Base-by-base conservation (phyloP, 2,888 invertebrate species). In the Yponomeuta cagnagella region DNA sequence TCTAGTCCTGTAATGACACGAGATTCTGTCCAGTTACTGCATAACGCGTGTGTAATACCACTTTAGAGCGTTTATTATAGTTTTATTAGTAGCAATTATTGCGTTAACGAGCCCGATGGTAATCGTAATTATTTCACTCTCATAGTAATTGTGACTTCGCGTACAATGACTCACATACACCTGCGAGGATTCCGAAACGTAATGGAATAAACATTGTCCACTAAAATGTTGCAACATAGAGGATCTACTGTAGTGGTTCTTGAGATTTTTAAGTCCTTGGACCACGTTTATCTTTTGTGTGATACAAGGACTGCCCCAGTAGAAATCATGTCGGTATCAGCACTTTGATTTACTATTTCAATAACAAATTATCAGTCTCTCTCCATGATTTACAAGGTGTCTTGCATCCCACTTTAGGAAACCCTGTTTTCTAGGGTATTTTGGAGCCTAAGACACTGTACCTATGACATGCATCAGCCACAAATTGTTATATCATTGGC, bases 101-200 rank as follows among this genome's bases (percentile, higher is more conserved):
- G 80, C 80, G 82, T 81, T 80, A 80, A 81, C 80, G 80, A 78
- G 78, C 80, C 77, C 79, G 80, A 83, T 82, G 80, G 77, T 73
- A 74, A 80, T 82, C 81, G 75, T 82, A 83, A 87, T 86, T 81
- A 80, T 80, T 79, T 79, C 77, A 79, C 81, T 79, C 80, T 80
- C 79, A 74, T 73, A 30, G 33, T 70, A 73, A 72, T 72, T 73
- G 72, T 74, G 72, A 72, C 30, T 33, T 65, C 12, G 65, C 65
- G 65, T 33, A 65, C 65, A 65, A 65, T 31, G 65, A 65, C 31
- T 65, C 31, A 65, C 33, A 33, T 8, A 43, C 52, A 15, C 52
- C 52, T 58, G 52, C 52, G 52, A 58, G 15, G 5, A 58, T 58
- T 58, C 52, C 12, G 15, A 58, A 58, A 58, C 4, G 4, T 58